These are phyloP conservation scores for Peromyscus nudipes DNA, from an alignment of 2,797 vertebrate genomes.

Conservation along the genomic window DNA sequence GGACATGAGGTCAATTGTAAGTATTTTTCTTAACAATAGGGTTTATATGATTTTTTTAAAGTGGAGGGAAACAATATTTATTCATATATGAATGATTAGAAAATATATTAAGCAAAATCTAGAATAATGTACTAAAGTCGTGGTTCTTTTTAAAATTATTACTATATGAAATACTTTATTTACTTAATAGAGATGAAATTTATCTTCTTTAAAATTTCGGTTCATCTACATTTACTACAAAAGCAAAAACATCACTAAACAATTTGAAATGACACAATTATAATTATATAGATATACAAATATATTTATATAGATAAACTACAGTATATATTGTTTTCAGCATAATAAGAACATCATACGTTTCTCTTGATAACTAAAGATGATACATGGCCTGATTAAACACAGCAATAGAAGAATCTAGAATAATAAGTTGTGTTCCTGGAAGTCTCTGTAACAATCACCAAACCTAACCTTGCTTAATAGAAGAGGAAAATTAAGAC, in stretches of 20 bases:
- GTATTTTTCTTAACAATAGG: constrained; percentile 24
- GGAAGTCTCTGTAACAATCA: background rate
- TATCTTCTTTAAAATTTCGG: constrained; percentile 7
- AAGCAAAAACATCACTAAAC: constrained; percentile 62
- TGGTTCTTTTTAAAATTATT: background rate
- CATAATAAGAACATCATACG: background rate
- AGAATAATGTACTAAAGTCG: background rate
- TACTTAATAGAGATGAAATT: constrained; percentile 19
- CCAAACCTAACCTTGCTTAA: constrained; percentile 17
- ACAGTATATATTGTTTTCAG: constrained; percentile 21
- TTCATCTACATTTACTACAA: constrained; percentile 33
- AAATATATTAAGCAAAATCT: background rate
- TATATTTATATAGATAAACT: constrained; percentile 58
- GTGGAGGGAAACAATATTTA: constrained; percentile 11
- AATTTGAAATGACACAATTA: constrained; percentile 28
- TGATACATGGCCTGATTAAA: background rate
- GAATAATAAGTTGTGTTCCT: constrained; percentile 45
- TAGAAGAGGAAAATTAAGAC: background rate
- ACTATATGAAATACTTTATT: background rate
- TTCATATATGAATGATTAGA: constrained; percentile 12
- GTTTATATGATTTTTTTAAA: constrained; percentile 36
- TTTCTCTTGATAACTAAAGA: constrained; percentile 44
- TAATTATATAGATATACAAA: constrained; percentile 57
- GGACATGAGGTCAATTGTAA: constrained; percentile 6
- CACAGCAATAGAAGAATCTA: background rate